Base-by-base conservation (phyloP, 2,797 vertebrate species). In the Aldrovandia affinis region DNA sequence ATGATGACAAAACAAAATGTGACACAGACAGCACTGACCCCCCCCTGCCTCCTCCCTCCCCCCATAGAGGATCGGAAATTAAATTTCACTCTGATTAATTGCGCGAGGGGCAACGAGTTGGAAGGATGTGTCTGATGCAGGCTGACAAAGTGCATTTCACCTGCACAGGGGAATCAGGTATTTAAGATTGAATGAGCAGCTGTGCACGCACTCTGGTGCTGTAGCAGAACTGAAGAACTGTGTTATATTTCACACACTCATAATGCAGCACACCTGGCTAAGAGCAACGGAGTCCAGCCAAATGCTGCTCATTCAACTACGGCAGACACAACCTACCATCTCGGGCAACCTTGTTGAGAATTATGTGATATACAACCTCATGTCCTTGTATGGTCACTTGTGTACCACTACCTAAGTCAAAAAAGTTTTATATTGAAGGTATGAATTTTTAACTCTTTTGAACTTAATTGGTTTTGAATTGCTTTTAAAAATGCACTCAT, bases 21-120 rank as follows among this genome's bases (percentile, higher is more conserved):
- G 22, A 30, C 54, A 61, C 10, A 81, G 39, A 81, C 57, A 68
- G 22, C 25, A 14, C 54, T 81, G 59, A 81, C 80, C 80, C 80
- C 30, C 22, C 59, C 55, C 50, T 14, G 7, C 14, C 50, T 52
- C 50, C 50, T 14, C 50, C 25, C 55, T 22, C n/a, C 59, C 59
- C 80, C 80, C 50, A 39, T 44, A 50, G 80, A 50, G 28, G 39
- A 42, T 39, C 42, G 80, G 52, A 65, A 65, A 81, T 81, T 63
- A 81, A 81, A 81, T 81, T 65, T 65, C 59, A 63, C 36, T 81
- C 57, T 81, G 80, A 81, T 81, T 81, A 81, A 81, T 81, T 65
- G 59, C 39, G 39, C 25, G 57, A 63, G 80, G 80, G 22, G 59
- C 59, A 68, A 28, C 25, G 39, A 81, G 57, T 81, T 68, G 59